Evolutionary conservation across 2,113 vertebrate species (phyloP).

Genomic region (Microtus montanus): DNA sequence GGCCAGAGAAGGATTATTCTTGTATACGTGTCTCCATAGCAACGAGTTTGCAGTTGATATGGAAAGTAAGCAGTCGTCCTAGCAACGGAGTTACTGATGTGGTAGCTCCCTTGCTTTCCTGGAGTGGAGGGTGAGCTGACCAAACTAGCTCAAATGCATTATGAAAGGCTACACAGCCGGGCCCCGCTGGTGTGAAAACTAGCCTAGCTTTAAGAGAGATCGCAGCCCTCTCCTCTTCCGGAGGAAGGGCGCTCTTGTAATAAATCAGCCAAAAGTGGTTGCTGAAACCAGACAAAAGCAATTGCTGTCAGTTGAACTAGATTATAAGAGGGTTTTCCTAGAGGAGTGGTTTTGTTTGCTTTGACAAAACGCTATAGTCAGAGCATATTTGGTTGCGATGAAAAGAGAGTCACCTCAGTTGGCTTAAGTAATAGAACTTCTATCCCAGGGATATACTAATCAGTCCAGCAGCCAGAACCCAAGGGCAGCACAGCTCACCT

Average conservation of each 20-base stretch:
- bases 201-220: conserved; percentile 56
- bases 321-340: conserved; percentile 65
- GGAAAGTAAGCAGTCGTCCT: conserved; percentile 97
- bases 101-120: conserved; percentile 85
- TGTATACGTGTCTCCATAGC: conserved; percentile 96
- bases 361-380: conserved; percentile 45
- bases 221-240: not conserved
- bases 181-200: conserved; percentile 56
- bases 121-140: conserved; percentile 81
- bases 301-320: conserved; percentile 72
- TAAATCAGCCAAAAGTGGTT: conserved; percentile 62
- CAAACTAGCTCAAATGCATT: conserved; percentile 77
- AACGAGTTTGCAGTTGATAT: conserved; percentile 96
- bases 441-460: not conserved
- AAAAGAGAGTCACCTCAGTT: not conserved
- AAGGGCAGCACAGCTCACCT: not conserved
- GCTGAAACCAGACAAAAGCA: conserved; percentile 31
- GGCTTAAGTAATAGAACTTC: not conserved
- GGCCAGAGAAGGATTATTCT: conserved; percentile 93
- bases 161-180: conserved; percentile 67
- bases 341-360: conserved; percentile 53
- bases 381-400: conserved; percentile 14
- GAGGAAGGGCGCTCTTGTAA: not conserved
- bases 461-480: not conserved
- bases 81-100: conserved; percentile 96